Evolutionary conservation across 2,797 vertebrate genomes (phyloP).

Genomic region (Bovichtus diacanthus): DNA sequence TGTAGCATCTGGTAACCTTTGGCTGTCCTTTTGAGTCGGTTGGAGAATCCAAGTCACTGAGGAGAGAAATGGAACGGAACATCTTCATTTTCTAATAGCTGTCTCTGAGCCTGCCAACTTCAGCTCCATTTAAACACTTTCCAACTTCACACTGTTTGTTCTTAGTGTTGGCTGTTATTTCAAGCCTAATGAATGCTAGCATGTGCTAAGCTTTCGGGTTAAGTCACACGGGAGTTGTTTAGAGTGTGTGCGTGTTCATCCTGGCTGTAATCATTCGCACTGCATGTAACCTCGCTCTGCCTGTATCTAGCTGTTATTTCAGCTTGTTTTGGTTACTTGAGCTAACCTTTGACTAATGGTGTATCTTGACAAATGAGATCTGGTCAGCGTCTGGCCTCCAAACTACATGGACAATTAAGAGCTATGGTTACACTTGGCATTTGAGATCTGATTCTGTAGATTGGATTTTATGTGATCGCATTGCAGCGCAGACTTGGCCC

Average conservation of each 20-base stretch:
- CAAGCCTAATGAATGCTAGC: constrained; percentile 39
- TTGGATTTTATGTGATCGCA: constrained; percentile 38
- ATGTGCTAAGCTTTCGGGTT: constrained; percentile 38
- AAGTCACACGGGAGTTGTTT: constrained; percentile 30
- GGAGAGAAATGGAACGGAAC: constrained; percentile 50
- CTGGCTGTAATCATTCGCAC: constrained; percentile 22
- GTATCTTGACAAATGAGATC: constrained; percentile 44
- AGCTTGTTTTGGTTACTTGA: constrained; percentile 34
- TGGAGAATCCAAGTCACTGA: constrained; percentile 34
- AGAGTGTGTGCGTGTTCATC: constrained; percentile 29
- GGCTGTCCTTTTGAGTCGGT: constrained; percentile 38
- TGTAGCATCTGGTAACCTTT: constrained; percentile 61
- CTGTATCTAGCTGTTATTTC: constrained; percentile 35
- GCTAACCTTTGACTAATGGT: constrained; percentile 31
- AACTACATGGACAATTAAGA: constrained; percentile 40
- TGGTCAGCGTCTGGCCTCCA: constrained; percentile 49
- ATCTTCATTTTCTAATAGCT: constrained; percentile 56
- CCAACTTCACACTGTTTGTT: constrained; percentile 45
- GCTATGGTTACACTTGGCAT: constrained; percentile 40
- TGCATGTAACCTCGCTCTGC: constrained; percentile 24
- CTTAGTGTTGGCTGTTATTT: constrained; percentile 31
- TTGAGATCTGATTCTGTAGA: constrained; percentile 21
- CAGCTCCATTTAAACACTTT: constrained; percentile 38
- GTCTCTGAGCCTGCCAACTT: constrained; percentile 32
- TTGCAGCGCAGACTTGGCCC: constrained; percentile 13